phyloP scores from a whole-genome alignment of 2,113 vertebrate genomes.

The Anhinga rufa region DNA sequence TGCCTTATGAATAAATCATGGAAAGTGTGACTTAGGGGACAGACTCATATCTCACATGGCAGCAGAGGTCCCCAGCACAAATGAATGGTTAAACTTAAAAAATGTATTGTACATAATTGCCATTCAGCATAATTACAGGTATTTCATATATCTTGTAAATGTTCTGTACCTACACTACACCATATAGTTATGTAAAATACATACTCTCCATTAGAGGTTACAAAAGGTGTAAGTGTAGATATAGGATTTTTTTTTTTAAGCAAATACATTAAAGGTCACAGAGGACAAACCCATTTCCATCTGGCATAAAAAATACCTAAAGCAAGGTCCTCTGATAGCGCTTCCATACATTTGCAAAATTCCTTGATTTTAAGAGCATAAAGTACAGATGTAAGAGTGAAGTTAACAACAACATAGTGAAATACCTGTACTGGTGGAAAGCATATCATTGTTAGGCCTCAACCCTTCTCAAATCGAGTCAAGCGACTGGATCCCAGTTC shows the following conservation, averaged over 20 bases:
- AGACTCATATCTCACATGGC: neutral
- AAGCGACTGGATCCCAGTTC: neutral
- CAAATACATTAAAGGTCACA: neutral
- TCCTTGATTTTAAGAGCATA: neutral
- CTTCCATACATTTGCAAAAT: neutral
- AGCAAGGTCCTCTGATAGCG: neutral
- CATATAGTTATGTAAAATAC: neutral
- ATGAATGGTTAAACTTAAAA: neutral
- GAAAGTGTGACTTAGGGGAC: neutral
- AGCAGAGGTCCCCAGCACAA: neutral
- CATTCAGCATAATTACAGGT: neutral
- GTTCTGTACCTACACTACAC: neutral
- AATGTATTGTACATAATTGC: neutral
- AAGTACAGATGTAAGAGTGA: neutral
- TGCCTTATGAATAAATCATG: neutral
- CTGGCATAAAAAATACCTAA: neutral
- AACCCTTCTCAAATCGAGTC: neutral
- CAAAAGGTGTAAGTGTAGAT: neutral
- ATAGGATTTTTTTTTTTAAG: neutral
- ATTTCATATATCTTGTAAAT: neutral
- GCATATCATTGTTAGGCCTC: accelerated
- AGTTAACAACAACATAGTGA: neutral
- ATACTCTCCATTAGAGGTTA: neutral
- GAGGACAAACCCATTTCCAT: neutral
- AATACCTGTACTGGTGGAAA: neutral